Evolutionary conservation across 2,888 invertebrate genomes (phyloP).

Genomic region (Troides oblongomaculatus): DNA sequence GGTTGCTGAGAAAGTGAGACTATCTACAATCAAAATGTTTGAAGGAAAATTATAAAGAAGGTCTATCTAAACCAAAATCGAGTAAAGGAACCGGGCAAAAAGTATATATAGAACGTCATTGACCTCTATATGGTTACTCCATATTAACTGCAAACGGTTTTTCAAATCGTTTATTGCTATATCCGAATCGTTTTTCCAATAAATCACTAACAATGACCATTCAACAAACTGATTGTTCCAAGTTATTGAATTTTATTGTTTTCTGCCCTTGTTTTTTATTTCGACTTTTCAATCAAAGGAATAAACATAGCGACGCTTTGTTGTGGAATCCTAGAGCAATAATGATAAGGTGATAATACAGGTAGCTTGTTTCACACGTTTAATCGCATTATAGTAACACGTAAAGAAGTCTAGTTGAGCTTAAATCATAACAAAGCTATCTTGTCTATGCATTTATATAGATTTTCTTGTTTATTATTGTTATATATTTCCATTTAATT

Average conservation of each 20-base stretch:
- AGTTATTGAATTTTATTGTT: conserved; percentile 14
- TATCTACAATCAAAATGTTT: too few species aligned
- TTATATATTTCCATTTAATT: too few species aligned
- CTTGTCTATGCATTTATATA: too few species aligned
- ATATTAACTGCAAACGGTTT: not conserved
- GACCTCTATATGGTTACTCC: not conserved
- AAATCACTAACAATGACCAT: conserved; percentile 11
- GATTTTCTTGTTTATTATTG: too few species aligned
- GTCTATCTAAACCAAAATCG: too few species aligned
- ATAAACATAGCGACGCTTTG: not conserved
- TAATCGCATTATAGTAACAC: not conserved
- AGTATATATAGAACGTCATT: not conserved
- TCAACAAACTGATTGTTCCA: conserved; percentile 12
- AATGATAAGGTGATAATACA: not conserved
- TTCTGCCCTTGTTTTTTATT: not conserved
- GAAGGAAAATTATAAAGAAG: too few species aligned
- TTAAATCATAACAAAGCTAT: too few species aligned
- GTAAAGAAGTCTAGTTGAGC: too few species aligned
- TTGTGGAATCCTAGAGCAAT: not conserved
- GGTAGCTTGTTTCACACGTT: not conserved
- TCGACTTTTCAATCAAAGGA: not conserved
- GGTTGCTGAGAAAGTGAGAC: too few species aligned
- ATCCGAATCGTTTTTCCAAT: conserved; percentile 1
- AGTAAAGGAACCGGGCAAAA: not conserved
- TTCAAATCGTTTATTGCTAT: not conserved